Evolutionary conservation across 2,113 vertebrate genomes (phyloP).

Genomic region (Egretta garzetta): DNA sequence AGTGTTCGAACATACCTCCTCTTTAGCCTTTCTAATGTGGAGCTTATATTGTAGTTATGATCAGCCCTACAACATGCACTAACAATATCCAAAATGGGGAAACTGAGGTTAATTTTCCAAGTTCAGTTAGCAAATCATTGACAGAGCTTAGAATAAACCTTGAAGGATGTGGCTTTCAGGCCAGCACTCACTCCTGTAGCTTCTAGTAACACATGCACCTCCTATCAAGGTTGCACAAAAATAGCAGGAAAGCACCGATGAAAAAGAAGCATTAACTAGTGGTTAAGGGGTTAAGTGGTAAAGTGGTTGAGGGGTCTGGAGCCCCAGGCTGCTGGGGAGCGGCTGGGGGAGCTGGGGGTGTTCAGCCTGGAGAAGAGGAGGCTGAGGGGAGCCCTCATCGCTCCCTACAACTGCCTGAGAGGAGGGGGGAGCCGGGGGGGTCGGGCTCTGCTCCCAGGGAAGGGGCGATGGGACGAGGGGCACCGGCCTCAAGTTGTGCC

Average conservation of each 20-base stretch:
- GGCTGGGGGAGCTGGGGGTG: too few species aligned
- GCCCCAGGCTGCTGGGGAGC: too few species aligned
- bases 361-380: too few species aligned
- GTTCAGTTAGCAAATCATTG: background rate
- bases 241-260: background rate
- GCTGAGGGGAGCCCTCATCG: too few species aligned
- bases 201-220: background rate
- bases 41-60: background rate
- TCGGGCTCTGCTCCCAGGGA: too few species aligned
- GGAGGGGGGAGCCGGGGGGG: too few species aligned
- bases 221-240: background rate
- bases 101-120: background rate
- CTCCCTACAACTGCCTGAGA: too few species aligned
- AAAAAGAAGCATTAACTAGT: background rate
- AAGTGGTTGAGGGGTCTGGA: too few species aligned
- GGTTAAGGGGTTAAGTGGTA: background rate
- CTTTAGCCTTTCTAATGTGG: background rate
- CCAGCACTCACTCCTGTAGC: background rate
- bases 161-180: background rate
- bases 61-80: background rate
- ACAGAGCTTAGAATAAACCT: background rate
- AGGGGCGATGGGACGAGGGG: too few species aligned
- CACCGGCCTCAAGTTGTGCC: too few species aligned
- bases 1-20: background rate
- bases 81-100: background rate